Evolutionary conservation across 2,113 vertebrate genomes (phyloP).

Genomic region (Gorsachius goisagi): DNA sequence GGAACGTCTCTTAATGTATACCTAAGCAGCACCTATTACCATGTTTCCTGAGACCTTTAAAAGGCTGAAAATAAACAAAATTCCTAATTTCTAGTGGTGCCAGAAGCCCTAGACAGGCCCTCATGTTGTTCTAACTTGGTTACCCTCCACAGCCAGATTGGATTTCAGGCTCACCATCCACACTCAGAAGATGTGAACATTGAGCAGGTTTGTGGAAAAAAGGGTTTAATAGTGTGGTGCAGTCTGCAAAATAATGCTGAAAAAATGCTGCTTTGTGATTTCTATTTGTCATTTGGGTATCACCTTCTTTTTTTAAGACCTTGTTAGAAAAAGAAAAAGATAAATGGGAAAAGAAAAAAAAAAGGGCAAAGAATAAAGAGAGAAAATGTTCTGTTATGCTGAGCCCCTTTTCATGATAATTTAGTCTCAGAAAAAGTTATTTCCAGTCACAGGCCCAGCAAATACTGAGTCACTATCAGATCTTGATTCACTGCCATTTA

Average conservation of each 20-base stretch:
- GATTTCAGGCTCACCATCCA: background rate
- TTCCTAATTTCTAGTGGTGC: background rate
- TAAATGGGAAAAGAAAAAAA: background rate
- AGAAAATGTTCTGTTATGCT: background rate
- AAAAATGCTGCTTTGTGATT: background rate
- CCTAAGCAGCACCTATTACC: background rate
- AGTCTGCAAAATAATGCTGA: background rate
- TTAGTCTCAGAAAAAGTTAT: background rate
- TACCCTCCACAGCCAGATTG: background rate
- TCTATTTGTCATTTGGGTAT: background rate
- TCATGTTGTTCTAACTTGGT: background rate
- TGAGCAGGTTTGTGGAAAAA: background rate
- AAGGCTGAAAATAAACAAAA: background rate
- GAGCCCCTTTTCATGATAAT: background rate
- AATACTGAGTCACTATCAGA: background rate
- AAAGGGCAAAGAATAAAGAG: background rate
- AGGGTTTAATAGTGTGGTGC: background rate
- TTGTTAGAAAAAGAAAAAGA: background rate
- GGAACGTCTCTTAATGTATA: background rate
- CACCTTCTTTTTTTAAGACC: background rate
- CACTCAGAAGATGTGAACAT: background rate
- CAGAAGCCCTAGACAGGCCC: background rate
- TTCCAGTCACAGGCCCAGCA: background rate
- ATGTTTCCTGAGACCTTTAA: background rate
- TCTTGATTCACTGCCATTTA: background rate